Percentiles rank a stretch among this genome's conserved stretches.
Conservation (phyloP, 2,888 invertebrate species). For the Lydus trimaculatus region DNA sequence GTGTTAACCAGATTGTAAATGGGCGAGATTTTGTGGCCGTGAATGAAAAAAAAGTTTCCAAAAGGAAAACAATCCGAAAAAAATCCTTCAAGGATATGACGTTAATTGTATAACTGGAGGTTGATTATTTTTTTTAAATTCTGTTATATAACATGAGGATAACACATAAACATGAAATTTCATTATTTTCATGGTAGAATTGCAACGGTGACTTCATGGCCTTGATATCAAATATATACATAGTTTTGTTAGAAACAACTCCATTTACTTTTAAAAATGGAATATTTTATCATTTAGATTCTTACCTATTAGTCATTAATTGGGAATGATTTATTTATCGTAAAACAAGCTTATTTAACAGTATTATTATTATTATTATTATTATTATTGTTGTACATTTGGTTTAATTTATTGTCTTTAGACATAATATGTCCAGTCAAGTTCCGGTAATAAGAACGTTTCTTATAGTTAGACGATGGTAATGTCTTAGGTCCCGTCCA, state of each 20-base stretch:
- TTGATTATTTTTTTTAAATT: conserved; percentile 24
- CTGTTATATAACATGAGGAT: conserved; percentile 27
- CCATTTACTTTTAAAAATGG: neutral
- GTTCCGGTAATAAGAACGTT: conserved; percentile 27
- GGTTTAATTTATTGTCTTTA: neutral
- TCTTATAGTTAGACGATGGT: conserved; percentile 31
- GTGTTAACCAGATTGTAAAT: conserved; percentile 6
- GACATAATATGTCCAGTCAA: conserved; percentile 10
- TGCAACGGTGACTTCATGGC: conserved; percentile 28
- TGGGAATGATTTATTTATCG: too few relatives aligned
- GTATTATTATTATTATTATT: too few relatives aligned
- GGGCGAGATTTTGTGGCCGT: neutral
- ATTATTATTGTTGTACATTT: neutral
- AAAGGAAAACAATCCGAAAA: neutral
- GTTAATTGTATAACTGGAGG: conserved; percentile 24
- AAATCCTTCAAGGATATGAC: conserved; percentile 17
- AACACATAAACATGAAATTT: conserved; percentile 30
- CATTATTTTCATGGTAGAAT: conserved; percentile 33
- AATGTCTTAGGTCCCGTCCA: conserved; percentile 39
- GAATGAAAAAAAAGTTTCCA: conserved; percentile 12
- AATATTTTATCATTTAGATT: neutral
- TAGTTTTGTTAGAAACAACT: neutral
- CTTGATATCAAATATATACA: conserved; percentile 24
- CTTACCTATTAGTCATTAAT: too few relatives aligned
- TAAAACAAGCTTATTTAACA: too few relatives aligned